These are phyloP conservation scores for Daubentonia madagascariensis DNA, from an alignment of 2,113 vertebrate genomes.

Conservation along the genomic window DNA sequence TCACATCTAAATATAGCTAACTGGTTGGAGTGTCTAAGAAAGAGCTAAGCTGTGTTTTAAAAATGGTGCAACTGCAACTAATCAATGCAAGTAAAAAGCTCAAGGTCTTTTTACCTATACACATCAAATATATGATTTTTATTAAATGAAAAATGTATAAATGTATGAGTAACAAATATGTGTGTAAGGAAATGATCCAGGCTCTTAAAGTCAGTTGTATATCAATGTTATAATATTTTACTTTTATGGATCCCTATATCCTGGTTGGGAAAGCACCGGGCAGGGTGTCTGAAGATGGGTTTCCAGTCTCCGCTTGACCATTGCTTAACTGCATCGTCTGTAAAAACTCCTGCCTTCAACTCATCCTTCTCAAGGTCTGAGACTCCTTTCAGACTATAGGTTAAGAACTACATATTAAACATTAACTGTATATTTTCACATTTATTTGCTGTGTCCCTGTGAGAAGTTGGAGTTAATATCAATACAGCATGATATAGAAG, in stretches of 20 bases:
- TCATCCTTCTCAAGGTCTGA: background rate
- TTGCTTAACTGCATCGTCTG: background rate
- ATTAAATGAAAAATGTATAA: background rate
- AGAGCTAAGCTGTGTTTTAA: constrained; percentile 65
- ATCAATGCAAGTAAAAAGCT: constrained; percentile 77
- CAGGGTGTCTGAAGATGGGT: background rate
- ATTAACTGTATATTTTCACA: background rate
- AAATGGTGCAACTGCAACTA: constrained; percentile 76
- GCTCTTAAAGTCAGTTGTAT: background rate
- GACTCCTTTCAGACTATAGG: background rate
- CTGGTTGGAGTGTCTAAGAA: constrained; percentile 62
- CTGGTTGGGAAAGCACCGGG: background rate
- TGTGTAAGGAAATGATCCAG: background rate
- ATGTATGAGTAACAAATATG: background rate
- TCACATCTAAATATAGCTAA: constrained; percentile 84
- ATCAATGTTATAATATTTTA: background rate
- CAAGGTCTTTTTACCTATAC: background rate
- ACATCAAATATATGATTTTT: background rate
- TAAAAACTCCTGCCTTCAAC: background rate
- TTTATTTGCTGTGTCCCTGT: background rate
- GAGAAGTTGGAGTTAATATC: constrained; percentile 13
- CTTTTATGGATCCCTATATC: background rate
- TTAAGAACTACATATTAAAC: background rate
- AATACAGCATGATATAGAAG: background rate
- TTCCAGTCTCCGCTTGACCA: background rate